Percentiles rank a stretch among this genome's conserved stretches.
These are phyloP conservation scores for Lycophotia porphyrea DNA, from an alignment of 2,888 invertebrate species.

Conservation along the genomic window DNA sequence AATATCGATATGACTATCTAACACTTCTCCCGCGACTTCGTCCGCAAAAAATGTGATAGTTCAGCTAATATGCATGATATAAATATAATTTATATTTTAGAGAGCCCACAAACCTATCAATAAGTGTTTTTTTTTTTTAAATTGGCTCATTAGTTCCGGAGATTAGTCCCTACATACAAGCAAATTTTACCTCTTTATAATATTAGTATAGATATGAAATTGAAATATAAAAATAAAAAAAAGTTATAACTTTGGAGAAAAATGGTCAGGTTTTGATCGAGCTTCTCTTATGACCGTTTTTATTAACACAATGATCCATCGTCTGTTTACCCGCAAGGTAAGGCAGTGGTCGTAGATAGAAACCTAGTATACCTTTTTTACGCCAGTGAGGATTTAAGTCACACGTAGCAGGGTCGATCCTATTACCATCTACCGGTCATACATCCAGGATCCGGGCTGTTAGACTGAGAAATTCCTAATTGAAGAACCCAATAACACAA, in stretches of 20 bases:
- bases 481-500: not conserved
- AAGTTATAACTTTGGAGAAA: too few species aligned
- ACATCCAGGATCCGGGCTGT: not conserved
- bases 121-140: too few species aligned
- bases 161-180: too few species aligned
- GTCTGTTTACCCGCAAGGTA: not conserved
- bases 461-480: not conserved
- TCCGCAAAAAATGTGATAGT: too few species aligned
- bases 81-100: too few species aligned
- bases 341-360: not conserved
- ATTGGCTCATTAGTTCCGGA: too few species aligned
- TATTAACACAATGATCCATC: not conserved
- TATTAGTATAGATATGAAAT: too few species aligned
- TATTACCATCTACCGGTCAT: not conserved
- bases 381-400: not conserved
- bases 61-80: too few species aligned
- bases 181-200: too few species aligned
- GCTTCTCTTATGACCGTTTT: not conserved
- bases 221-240: too few species aligned
- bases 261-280: not conserved
- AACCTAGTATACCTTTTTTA: not conserved
- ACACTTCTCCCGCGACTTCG: too few species aligned
- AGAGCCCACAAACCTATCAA: too few species aligned
- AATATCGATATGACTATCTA: not conserved
- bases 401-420: not conserved